Evolutionary conservation across 1,140 invertebrate genomes (phyloP), one percentile per base, ranked within the genome.

Genomic region (Diorhabda sublineata): DNA sequence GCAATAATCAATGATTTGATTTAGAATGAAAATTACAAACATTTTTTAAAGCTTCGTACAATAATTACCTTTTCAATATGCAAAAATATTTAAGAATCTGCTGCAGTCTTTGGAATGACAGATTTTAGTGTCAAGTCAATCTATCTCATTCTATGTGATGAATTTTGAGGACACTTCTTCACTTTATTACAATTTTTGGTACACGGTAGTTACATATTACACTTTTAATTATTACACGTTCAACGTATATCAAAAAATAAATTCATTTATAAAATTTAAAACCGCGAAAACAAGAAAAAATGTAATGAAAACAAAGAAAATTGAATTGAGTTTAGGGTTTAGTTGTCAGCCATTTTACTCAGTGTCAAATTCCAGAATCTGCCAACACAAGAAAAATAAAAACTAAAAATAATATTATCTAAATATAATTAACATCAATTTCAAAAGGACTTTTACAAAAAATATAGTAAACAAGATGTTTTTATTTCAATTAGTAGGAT

Each of bases 261-360:
- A 70, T 43, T 4, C 4, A 42, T 58, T 42, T 42, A 11, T 66
- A n/a, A 61, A 58, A 58, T 57, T 63, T 26, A 64, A 69, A 63
- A 8, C 41, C 58, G 45, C 66, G 71, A 68, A 67, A 73, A 69
- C 58, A 69, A 68, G 62, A 71, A 76, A 73, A 73, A 71, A 67
- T 71, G 69, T 65, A 80, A 78, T 73, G 77, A 81, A 81, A 81
- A 81, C 79, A 81, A 81, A 81, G 79, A 79, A 80, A 79, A 79
- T 79, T 74, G 67, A 75, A 72, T 69, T 74, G 72, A 75, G 76
- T 79, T 79, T 76, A 80, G 77, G 75, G 64, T 65, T 69, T 63
- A 69, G 60, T 69, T 77, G 75, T 76, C 79, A 76, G 79, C 79
- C 79, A 81, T 81, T 77, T 80, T 79, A 78, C 71, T 72, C 69